Percentiles rank a stretch among this genome's conserved stretches.
phyloP scores from a whole-genome alignment of 1,140 invertebrate species.

The Leptinotarsa lineolata region DNA sequence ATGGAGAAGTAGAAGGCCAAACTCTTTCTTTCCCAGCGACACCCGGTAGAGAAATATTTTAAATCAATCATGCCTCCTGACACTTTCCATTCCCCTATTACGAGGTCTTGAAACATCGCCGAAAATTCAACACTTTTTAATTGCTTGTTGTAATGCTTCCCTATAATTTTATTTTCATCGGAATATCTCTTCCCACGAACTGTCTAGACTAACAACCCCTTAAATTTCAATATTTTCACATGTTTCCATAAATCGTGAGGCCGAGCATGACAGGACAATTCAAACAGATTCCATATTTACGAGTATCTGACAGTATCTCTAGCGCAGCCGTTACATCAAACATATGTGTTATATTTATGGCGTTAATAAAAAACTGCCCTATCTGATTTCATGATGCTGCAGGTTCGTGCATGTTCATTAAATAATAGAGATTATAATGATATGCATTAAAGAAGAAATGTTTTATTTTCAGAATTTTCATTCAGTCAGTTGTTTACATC shows the following conservation, averaged over 20 bases:
- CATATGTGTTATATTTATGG: slow-evolving; percentile 13
- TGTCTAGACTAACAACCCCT: slow-evolving; percentile 21
- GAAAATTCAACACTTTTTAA: slow-evolving; percentile 7
- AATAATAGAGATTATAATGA: neutral
- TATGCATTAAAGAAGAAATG: too few relatives aligned
- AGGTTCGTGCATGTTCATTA: slow-evolving; percentile 6
- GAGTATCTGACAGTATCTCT: neutral
- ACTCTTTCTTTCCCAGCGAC: too few relatives aligned
- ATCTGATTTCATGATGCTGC: slow-evolving; percentile 15
- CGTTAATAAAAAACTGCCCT: slow-evolving; percentile 1
- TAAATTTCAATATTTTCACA: slow-evolving; percentile 23
- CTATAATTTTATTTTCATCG: slow-evolving; percentile 3
- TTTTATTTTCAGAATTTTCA: too few relatives aligned
- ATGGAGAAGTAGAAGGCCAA: too few relatives aligned
- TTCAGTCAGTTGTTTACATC: too few relatives aligned
- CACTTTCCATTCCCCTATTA: too few relatives aligned
- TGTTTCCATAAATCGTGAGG: slow-evolving; percentile 26
- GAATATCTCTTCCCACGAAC: slow-evolving; percentile 18
- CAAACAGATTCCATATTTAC: slow-evolving; percentile 18
- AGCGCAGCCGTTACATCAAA: slow-evolving; percentile 13
- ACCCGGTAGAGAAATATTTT: too few relatives aligned
- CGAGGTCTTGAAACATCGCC: neutral
- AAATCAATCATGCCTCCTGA: too few relatives aligned
- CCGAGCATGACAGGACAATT: slow-evolving; percentile 17
- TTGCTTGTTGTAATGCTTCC: neutral